Evolutionary conservation across 2,888 invertebrate species (phyloP).

Genomic region (Ptychoptera contaminata): DNA sequence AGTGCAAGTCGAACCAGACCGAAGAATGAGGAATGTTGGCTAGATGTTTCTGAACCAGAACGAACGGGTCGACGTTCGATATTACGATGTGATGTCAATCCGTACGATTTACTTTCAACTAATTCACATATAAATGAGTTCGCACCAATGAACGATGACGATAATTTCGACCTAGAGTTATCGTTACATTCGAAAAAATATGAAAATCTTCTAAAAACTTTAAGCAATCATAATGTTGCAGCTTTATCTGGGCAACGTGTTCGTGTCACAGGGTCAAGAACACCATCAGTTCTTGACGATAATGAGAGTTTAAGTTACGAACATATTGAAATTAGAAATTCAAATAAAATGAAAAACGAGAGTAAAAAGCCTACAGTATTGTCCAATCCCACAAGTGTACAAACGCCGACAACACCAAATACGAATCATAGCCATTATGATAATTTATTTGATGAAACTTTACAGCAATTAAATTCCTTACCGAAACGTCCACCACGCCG

Average conservation of each 20-base stretch:
- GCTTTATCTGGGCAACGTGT: conserved; percentile 1
- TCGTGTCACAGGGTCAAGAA: not conserved
- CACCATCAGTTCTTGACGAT: conserved; percentile 2
- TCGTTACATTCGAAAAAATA: conserved; percentile 5
- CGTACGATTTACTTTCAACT: conserved; percentile 58
- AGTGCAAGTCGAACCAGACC: conserved; percentile 28
- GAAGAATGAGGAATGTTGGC: conserved; percentile 12
- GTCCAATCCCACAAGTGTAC: too few species aligned
- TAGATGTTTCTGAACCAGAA: conserved; percentile 12
- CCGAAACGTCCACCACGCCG: conserved; percentile 25
- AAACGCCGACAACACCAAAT: too few species aligned
- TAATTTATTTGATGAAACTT: too few species aligned
- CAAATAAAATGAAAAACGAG: not conserved
- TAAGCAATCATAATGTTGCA: not conserved
- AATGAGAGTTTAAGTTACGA: conserved; percentile 1
- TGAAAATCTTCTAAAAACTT: conserved; percentile 4
- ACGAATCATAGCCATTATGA: too few species aligned
- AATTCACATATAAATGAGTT: conserved; percentile 32
- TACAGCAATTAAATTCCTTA: conserved; percentile 9
- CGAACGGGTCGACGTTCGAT: conserved; percentile 46
- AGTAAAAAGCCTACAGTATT: not conserved
- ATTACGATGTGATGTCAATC: conserved; percentile 69
- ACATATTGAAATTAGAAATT: not conserved
- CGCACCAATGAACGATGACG: conserved; percentile 33
- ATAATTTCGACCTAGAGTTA: conserved; percentile 28